These are phyloP conservation scores for Chelonus insularis DNA, from an alignment of 1,140 invertebrate species.

Conservation along the genomic window DNA sequence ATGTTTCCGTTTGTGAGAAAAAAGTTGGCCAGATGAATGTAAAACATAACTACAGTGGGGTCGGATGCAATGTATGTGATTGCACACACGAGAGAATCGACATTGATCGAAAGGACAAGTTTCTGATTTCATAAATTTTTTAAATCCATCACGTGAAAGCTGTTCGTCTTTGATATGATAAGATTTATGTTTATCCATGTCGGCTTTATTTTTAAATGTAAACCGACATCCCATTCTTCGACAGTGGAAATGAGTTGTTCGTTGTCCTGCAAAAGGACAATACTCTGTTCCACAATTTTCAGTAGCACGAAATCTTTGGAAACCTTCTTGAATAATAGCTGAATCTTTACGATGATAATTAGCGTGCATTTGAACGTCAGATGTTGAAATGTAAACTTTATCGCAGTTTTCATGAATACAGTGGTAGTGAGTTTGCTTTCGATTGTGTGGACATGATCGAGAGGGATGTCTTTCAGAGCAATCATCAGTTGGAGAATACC, in stretches of 20 bases:
- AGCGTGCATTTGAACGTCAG: slow-evolving; percentile 99
- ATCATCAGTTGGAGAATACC: slow-evolving; percentile 90
- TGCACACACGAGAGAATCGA: slow-evolving; percentile 90
- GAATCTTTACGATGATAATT: slow-evolving; percentile 98
- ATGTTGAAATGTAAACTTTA: slow-evolving; percentile 98
- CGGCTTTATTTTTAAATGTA: slow-evolving; percentile 98
- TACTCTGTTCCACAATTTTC: slow-evolving; percentile 86
- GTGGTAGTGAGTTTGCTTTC: slow-evolving; percentile 98
- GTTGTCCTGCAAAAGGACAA: slow-evolving; percentile 91
- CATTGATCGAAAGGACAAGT: slow-evolving; percentile 88
- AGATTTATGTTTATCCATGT: slow-evolving; percentile 99
- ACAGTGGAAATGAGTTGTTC: slow-evolving; percentile 98
- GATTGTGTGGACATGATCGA: slow-evolving; percentile 85
- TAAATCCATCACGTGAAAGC: slow-evolving; percentile 93
- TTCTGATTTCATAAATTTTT: slow-evolving; percentile 98
- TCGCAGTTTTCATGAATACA: slow-evolving; percentile 95
- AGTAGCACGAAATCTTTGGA: slow-evolving; percentile 87
- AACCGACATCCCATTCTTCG: slow-evolving; percentile 85
- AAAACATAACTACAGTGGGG: slow-evolving; percentile 94
- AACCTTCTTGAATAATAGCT: slow-evolving; percentile 96
- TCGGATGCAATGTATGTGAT: slow-evolving; percentile 97
- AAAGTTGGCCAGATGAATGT: slow-evolving; percentile 95
- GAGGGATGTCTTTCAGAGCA: slow-evolving; percentile 75
- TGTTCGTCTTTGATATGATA: slow-evolving; percentile 98
- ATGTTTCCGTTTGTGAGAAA: slow-evolving; percentile 97